Conservation (phyloP, 2,113 vertebrate genomes). For the Eclectus roratus region DNA sequence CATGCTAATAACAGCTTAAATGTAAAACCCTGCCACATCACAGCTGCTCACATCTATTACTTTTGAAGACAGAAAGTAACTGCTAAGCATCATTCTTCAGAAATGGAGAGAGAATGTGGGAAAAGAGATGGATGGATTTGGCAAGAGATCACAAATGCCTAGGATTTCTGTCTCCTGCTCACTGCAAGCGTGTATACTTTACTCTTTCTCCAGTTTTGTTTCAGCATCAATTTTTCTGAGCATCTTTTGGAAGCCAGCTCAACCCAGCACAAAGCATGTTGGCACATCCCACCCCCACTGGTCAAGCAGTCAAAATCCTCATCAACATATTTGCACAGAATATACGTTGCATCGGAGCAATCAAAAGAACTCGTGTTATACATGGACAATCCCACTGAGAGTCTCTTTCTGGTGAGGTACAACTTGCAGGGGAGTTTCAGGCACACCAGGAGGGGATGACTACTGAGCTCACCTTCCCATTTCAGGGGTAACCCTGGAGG, state of each 20-base stretch:
- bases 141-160: background rate
- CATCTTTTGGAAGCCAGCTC: background rate
- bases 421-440: background rate
- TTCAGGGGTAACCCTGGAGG: background rate
- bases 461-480: background rate
- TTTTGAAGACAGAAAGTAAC: slow-evolving; percentile 25
- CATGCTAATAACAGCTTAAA: slow-evolving; percentile 48
- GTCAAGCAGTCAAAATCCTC: background rate
- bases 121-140: slow-evolving; percentile 46
- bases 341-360: rapidly evolving
- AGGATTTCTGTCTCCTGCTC: slow-evolving; percentile 30
- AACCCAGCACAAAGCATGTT: background rate
- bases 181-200: background rate
- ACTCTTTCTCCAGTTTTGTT: slow-evolving; percentile 28
- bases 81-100: background rate
- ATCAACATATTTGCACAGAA: background rate
- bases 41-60: slow-evolving; percentile 49
- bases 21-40: slow-evolving; percentile 12
- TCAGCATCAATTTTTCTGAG: slow-evolving; percentile 5
- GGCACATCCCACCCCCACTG: background rate
- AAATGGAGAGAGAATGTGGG: slow-evolving; percentile 31
- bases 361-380: background rate
- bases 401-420: background rate
- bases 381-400: background rate
- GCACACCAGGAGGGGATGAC: background rate